Conservation (phyloP, 2,113 vertebrate genomes). For the Myodes glareolus region DNA sequence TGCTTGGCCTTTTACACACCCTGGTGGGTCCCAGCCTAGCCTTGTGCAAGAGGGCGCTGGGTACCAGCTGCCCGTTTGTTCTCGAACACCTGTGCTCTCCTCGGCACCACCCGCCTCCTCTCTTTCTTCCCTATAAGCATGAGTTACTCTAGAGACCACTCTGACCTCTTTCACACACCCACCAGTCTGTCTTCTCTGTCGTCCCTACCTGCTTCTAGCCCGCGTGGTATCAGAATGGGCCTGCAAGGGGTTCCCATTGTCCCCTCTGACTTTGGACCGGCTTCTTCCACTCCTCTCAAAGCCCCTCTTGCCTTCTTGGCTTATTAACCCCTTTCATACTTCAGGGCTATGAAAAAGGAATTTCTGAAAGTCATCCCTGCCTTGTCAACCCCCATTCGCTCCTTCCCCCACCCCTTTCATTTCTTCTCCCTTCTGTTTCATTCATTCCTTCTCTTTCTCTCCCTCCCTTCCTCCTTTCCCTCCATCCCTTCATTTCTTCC, state of each 20-base stretch:
- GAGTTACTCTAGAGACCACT: not conserved
- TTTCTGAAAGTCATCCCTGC: not conserved
- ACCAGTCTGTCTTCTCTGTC: not conserved
- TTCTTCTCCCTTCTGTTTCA: too few relatives aligned
- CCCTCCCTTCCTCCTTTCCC: not conserved
- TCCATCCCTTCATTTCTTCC: not conserved
- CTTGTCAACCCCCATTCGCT: not conserved
- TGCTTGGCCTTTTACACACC: not conserved
- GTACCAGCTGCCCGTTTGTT: not conserved
- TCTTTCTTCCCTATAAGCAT: not conserved
- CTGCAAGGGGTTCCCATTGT: not conserved
- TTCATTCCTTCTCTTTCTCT: not conserved
- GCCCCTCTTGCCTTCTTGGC: not conserved
- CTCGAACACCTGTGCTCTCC: not conserved
- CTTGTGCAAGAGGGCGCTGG: not conserved
- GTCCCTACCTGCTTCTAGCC: not conserved
- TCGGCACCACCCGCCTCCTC: not conserved
- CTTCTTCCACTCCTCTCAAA: not conserved
- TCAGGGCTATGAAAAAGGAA: not conserved
- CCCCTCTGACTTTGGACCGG: not conserved
- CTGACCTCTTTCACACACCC: not conserved
- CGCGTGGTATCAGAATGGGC: fast-evolving
- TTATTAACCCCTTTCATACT: not conserved
- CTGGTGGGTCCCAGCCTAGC: not conserved
- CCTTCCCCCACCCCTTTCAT: not conserved